Percentiles rank a stretch among this genome's conserved stretches.
These are phyloP conservation scores for Bugulina stolonifera DNA, from an alignment of 2,888 invertebrate genomes.

Conservation along the genomic window DNA sequence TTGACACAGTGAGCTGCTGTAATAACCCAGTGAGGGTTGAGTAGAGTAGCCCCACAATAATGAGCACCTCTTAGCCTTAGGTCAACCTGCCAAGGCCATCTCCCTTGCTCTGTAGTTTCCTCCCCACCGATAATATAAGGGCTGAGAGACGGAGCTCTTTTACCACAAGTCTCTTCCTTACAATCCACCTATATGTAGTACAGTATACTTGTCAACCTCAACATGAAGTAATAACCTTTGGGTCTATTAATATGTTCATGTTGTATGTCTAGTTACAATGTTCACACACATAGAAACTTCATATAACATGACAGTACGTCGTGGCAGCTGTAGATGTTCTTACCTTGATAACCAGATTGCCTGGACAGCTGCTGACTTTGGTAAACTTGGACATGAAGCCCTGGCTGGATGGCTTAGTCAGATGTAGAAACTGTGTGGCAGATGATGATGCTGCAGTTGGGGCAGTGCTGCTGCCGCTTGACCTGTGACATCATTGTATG, in stretches of 20 bases:
- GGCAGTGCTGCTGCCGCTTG: neutral
- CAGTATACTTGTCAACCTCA: too few species aligned
- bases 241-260: too few species aligned
- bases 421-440: neutral
- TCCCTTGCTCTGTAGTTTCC: slow-evolving; percentile 33
- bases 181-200: too few species aligned
- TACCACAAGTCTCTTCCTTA: slow-evolving; percentile 27
- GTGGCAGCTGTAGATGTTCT: too few species aligned
- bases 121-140: slow-evolving; percentile 36
- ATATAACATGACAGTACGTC: too few species aligned
- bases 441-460: neutral
- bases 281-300: too few species aligned
- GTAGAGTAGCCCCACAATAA: slow-evolving; percentile 49
- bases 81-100: slow-evolving; percentile 41
- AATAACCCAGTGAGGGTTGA: slow-evolving; percentile 47
- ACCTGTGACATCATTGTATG: neutral
- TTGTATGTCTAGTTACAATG: too few species aligned
- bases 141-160: neutral
- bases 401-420: neutral
- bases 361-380: neutral
- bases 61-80: slow-evolving; percentile 36
- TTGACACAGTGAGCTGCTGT: slow-evolving; percentile 50
- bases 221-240: too few species aligned
- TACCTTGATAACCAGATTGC: slow-evolving; percentile 13
- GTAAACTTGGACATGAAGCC: neutral